Evolutionary conservation across 2,888 invertebrate species (phyloP).

Genomic region (Heliconius cydno): DNA sequence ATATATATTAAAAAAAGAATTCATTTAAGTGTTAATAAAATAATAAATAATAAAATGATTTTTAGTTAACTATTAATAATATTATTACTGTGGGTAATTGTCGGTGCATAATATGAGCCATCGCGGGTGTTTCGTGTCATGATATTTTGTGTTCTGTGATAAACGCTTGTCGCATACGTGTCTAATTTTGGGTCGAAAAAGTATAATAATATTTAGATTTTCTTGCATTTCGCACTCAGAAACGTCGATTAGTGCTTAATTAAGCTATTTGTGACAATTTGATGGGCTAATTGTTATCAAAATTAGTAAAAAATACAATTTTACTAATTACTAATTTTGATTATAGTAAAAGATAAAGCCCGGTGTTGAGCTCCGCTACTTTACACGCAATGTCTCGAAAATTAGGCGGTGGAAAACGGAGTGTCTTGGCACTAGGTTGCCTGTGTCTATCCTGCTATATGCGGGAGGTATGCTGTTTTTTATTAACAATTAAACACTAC

Average conservation of each 20-base stretch:
- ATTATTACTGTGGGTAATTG: not conserved
- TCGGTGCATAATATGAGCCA: constrained; percentile 77
- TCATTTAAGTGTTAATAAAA: constrained; percentile 3
- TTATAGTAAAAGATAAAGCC: not conserved
- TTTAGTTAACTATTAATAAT: constrained; percentile 8
- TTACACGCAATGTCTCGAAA: not conserved
- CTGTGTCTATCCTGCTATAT: not conserved
- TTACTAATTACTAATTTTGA: not conserved
- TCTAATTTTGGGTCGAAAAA: constrained; percentile 11
- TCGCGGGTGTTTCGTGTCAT: constrained; percentile 72
- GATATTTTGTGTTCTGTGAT: constrained; percentile 79
- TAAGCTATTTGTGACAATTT: not conserved
- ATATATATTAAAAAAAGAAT: not conserved
- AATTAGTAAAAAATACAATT: not conserved
- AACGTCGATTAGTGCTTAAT: not conserved
- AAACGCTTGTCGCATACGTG: constrained; percentile 52
- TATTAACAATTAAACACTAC: not conserved
- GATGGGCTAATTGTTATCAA: not conserved
- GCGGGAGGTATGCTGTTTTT: not conserved
- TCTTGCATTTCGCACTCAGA: not conserved
- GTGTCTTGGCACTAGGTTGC: not conserved
- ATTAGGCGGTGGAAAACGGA: not conserved
- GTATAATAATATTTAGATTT: not conserved
- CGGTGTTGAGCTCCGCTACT: not conserved
- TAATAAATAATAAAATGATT: not conserved